Conservation (phyloP, 2,113 vertebrate species). For the Menura novaehollandiae region DNA sequence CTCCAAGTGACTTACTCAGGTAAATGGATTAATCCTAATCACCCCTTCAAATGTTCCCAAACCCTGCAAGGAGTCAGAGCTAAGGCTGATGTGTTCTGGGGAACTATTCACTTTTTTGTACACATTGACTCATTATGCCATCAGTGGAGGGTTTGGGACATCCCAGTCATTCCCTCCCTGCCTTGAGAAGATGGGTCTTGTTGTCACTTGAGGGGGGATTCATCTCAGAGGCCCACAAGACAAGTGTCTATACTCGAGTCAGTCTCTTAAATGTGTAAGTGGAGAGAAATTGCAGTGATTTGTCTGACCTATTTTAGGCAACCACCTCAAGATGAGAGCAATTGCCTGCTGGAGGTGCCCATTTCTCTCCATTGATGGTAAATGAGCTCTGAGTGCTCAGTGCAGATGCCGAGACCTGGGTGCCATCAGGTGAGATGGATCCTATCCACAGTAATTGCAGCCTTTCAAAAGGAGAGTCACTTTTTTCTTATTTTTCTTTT, state of each 20-base stretch:
- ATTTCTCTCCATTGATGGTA: constrained; percentile 1
- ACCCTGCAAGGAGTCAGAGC: background rate
- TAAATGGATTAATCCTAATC: constrained; percentile 32
- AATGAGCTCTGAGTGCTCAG: constrained; percentile 28
- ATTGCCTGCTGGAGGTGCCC: constrained; percentile 25
- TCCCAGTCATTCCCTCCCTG: background rate
- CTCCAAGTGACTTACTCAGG: background rate
- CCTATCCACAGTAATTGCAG: background rate
- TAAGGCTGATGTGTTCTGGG: background rate
- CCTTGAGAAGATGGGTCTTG: background rate
- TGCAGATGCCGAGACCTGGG: background rate
- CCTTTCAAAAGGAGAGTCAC: background rate
- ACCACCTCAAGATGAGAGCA: constrained; percentile 29
- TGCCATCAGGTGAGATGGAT: background rate
- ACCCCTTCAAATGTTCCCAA: background rate
- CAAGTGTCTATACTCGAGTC: background rate
- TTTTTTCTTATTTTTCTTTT: background rate
- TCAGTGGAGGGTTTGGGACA: background rate
- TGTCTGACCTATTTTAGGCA: constrained; percentile 43
- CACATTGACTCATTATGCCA: rapidly evolving
- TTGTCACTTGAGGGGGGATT: background rate
- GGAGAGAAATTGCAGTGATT: constrained; percentile 46
- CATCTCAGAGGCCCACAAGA: background rate
- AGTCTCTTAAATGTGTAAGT: constrained; percentile 32
- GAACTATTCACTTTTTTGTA: background rate